phyloP scores from a whole-genome alignment of 2,797 vertebrate species.

The Crax fasciolata region DNA sequence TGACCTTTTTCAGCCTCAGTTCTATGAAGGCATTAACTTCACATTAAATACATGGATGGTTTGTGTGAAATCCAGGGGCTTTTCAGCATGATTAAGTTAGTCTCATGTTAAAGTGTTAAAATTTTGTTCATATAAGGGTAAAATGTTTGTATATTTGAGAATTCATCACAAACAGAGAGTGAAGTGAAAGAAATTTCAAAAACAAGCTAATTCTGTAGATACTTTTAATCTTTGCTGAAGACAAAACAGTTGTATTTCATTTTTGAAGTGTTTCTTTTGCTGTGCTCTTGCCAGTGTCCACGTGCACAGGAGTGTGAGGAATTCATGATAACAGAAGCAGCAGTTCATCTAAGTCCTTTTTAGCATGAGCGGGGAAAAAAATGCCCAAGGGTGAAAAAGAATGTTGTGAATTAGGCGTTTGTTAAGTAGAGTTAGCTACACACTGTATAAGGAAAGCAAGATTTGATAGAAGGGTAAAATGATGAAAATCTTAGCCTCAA shows the following conservation, averaged over 20 bases:
- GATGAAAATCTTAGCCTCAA: background rate
- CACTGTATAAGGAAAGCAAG: background rate
- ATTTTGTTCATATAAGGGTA: background rate
- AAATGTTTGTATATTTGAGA: background rate
- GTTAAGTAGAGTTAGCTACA: constrained; percentile 32
- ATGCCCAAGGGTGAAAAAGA: background rate
- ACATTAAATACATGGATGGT: background rate
- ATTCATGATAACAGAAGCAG: constrained; percentile 8
- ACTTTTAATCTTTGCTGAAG: background rate
- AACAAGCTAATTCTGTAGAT: background rate
- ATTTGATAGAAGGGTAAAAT: constrained; percentile 40
- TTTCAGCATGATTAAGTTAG: background rate
- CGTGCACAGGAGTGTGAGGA: background rate
- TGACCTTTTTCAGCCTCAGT: background rate
- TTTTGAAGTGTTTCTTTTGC: background rate
- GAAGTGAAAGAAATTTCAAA: constrained; percentile 2
- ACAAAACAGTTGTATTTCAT: background rate
- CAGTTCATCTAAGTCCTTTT: constrained; percentile 14
- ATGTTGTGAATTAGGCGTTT: constrained; percentile 37
- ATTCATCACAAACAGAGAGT: background rate
- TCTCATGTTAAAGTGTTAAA: background rate
- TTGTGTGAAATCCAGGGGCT: background rate
- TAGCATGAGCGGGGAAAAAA: background rate
- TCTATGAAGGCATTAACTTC: background rate
- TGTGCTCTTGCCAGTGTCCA: background rate